Evolutionary conservation across 2,888 invertebrate genomes (phyloP).

Genomic region (Thymelicus acteon): DNA sequence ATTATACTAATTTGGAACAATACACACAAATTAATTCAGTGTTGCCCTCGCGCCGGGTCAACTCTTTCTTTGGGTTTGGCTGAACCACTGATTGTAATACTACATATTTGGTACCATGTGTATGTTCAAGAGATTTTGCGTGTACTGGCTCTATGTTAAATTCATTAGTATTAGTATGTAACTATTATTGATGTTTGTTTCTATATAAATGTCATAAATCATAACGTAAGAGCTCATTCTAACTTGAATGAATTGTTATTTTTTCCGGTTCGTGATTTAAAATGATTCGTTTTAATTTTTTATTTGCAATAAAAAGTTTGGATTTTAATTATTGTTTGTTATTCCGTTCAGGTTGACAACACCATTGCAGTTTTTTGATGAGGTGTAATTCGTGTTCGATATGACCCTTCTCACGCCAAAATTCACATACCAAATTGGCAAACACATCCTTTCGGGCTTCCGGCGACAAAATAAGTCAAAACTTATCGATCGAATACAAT

Average conservation of each 20-base stretch:
- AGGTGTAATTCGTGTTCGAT: background rate
- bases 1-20: conserved; percentile 33
- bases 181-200: too few species aligned
- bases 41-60: conserved; percentile 3
- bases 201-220: too few species aligned
- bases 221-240: too few species aligned
- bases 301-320: background rate
- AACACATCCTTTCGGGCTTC: conserved; percentile 28
- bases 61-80: conserved; percentile 20
- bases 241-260: too few species aligned
- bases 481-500: conserved; percentile 38
- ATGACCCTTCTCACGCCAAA: conserved; percentile 24
- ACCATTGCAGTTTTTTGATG: background rate
- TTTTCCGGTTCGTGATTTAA: too few species aligned
- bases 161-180: background rate
- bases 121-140: background rate
- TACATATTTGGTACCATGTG: background rate
- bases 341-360: background rate
- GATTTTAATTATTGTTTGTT: background rate
- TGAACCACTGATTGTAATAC: background rate
- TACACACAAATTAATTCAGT: conserved; percentile 29
- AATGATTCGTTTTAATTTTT: too few species aligned
- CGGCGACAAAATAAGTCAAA: conserved; percentile 33
- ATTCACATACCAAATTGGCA: conserved; percentile 20
- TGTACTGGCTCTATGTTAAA: background rate